A percentile compares a stretch with the other conserved stretches of the same genome.
phyloP scores from a whole-genome alignment of 1,140 invertebrate genomes.

The Phymorhynchus buccinoides region DNA sequence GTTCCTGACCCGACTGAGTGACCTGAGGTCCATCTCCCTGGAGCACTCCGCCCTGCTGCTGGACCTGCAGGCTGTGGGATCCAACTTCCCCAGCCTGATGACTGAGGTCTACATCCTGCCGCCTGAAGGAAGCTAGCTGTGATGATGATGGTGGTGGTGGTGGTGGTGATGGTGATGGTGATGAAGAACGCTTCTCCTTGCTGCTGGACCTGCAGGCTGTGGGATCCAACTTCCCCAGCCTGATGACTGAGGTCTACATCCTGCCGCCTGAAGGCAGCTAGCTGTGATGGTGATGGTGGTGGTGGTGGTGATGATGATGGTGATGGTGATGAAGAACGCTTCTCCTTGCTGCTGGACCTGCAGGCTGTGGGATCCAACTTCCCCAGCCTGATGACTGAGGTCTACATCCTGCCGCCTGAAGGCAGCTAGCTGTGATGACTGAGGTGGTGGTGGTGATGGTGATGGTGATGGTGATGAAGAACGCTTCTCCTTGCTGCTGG shows the following conservation, averaged over 20 bases:
- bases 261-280: not conserved
- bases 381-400: constrained; percentile 48
- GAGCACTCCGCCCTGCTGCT: constrained; percentile 97
- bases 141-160: not conserved
- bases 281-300: not conserved
- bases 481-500: constrained; percentile 96
- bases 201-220: not conserved
- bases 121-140: constrained; percentile 43
- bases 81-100: constrained; percentile 71
- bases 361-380: constrained; percentile 88
- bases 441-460: too few species aligned
- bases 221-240: not conserved
- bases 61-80: constrained; percentile 93
- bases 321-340: too few species aligned
- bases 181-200: not conserved
- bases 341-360: constrained; percentile 95
- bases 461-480: too few species aligned
- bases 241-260: not conserved
- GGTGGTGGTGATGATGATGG: too few species aligned
- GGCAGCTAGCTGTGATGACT: constrained; percentile 31
- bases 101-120: constrained; percentile 46
- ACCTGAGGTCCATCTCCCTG: constrained; percentile 93
- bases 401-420: constrained; percentile 43
- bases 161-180: not conserved
- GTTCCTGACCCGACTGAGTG: constrained; percentile 91